These are phyloP conservation scores for Calameuta filiformis DNA, from an alignment of 2,888 invertebrate genomes.

Conservation along the genomic window DNA sequence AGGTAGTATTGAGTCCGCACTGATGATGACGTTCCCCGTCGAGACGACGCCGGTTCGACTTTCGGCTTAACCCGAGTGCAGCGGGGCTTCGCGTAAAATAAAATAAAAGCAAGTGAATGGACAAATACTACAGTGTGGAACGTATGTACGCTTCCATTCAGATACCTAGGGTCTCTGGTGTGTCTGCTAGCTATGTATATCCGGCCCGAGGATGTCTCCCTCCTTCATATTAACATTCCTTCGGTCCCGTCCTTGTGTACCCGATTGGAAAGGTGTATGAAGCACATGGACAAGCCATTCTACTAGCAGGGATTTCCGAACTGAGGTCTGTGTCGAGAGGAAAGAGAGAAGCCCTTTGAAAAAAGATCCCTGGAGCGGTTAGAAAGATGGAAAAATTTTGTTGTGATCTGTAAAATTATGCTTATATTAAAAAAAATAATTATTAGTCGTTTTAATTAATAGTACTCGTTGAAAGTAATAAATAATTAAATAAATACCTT, in stretches of 20 bases:
- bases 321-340: neutral
- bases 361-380: neutral
- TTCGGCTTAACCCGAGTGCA: neutral
- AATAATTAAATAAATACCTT: neutral
- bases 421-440: neutral
- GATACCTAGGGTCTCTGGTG: neutral
- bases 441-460: neutral
- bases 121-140: conserved; percentile 34
- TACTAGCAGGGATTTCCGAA: neutral
- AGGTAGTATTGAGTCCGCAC: neutral
- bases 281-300: neutral
- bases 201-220: neutral
- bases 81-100: conserved; percentile 13
- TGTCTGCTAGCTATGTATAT: neutral
- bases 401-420: neutral
- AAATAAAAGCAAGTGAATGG: conserved; percentile 39
- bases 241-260: conserved; percentile 28
- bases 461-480: neutral
- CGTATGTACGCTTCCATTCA: conserved; percentile 28
- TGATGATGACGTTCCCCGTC: neutral
- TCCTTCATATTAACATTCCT: conserved; percentile 35
- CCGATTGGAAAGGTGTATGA: conserved; percentile 21
- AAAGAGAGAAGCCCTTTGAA: neutral
- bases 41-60: neutral
- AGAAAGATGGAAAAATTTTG: neutral